Evolutionary conservation across 1,140 invertebrate species (phyloP), one percentile per base, ranked within the genome.

Genomic region (Caenorhabditis briggsae): DNA sequence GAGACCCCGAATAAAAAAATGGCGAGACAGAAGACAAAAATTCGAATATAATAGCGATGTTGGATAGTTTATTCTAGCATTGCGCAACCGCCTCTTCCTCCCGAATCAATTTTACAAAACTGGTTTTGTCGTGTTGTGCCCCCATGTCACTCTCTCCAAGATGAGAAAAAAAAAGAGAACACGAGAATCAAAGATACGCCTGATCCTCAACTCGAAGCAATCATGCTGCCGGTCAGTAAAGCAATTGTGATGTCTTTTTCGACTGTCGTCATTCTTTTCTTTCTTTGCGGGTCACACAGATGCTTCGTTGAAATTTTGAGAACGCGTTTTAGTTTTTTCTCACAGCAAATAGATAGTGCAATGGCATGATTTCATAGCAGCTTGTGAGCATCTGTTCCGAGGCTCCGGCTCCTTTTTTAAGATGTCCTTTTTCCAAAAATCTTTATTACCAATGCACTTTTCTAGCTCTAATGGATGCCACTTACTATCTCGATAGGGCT

Each of bases 31-130:
- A 33, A 33, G 33, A 50, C 14, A 74, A 78, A 78, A 78, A 78
- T 78, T 78, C 70, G 70, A 78, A 78, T 78, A 78, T 78, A 78
- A 78, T 78, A 78, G 70, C 70, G 70, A 78, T 78, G 70, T 78
- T 78, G 70, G 70, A 78, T 78, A 78, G 70, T 78, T 78, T 78
- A 78, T 78, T 78, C 70, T 78, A 78, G 70, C 70, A 78, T 78
- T 78, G 70, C 70, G 70, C 70, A 78, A 78, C 70, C 33, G 33
- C 33, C 33, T 33, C 33, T 3, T 33, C 33, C 33, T 33, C 33
- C 70, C 70, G 70, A 78, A 78, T 78, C 70, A 78, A 78, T 78
- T 78, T 78, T 78, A 50, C 46, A 78, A 78, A 78, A 78, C 70
- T 78, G 70, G 70, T 78, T 78, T 78, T 78, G 70, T 78, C 46